Conservation (phyloP, 2,888 invertebrate genomes). For the Petrolisthes manimaculis region DNA sequence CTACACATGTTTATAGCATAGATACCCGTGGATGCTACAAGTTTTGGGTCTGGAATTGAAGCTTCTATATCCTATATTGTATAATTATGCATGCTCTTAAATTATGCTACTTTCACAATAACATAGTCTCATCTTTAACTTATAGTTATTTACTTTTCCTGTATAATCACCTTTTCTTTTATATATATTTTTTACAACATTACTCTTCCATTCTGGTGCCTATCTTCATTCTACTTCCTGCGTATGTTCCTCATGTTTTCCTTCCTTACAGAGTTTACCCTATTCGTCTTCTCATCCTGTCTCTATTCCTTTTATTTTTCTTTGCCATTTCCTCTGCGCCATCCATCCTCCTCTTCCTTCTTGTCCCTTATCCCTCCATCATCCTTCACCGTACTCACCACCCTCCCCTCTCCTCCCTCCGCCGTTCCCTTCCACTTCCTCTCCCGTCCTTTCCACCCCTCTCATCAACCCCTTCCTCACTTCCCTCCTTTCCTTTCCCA, state of each 20-base stretch:
- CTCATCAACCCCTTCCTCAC: neutral
- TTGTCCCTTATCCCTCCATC: neutral
- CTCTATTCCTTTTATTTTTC: neutral
- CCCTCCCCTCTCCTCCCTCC: neutral
- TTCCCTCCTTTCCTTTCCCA: neutral
- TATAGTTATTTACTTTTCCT: neutral
- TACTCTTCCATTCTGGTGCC: neutral
- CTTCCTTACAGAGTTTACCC: neutral
- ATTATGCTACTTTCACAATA: neutral
- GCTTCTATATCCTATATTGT: neutral
- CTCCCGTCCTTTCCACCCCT: neutral
- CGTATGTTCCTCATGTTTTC: neutral
- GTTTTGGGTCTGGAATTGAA: no score
- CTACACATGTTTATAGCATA: no score
- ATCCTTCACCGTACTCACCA: neutral
- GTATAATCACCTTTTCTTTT: neutral
- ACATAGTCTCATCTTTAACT: neutral
- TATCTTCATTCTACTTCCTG: neutral
- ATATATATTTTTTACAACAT: neutral
- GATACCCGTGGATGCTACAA: no score
- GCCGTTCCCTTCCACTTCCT: neutral
- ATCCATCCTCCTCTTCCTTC: neutral
- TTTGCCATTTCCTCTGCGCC: neutral
- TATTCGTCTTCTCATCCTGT: neutral
- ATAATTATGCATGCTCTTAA: neutral